These are phyloP conservation scores for Sanderia malayensis DNA, from an alignment of 30 jellyfish, hydroid and myxozoan genomes.

Conservation along the genomic window DNA sequence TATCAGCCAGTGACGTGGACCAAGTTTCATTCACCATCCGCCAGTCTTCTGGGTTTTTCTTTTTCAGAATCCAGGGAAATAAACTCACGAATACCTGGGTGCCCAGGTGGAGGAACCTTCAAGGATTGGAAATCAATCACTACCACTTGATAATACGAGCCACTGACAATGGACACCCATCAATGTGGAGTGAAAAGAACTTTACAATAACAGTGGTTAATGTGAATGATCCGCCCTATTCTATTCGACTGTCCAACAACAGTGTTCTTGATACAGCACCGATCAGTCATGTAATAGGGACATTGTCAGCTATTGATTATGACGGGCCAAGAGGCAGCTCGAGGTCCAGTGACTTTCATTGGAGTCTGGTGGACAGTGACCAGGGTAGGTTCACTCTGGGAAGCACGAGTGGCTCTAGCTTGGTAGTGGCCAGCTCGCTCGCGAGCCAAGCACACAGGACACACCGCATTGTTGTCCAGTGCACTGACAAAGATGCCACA, in stretches of 20 bases:
- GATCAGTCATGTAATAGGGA: conserved; percentile 63
- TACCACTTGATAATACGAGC: conserved; percentile 63
- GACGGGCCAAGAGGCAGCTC: conserved; percentile 67
- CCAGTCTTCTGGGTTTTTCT: conserved; percentile 39
- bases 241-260: conserved; percentile 53
- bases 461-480: conserved; percentile 55
- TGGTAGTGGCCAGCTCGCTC: conserved; percentile 51
- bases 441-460: conserved; percentile 32
- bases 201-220: conserved; percentile 52
- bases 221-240: conserved; percentile 85
- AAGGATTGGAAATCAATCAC: conserved; percentile 22
- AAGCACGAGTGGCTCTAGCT: conserved; percentile 53
- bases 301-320: conserved; percentile 71
- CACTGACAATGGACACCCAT: conserved; percentile 72
- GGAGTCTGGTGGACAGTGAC: conserved; percentile 66
- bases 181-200: conserved; percentile 58
- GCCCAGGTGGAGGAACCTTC: conserved; percentile 53
- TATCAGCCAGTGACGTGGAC: conserved; percentile 47
- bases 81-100: conserved; percentile 57
- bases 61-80: conserved; percentile 45
- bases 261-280: conserved; percentile 61
- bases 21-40: conserved; percentile 37
- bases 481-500: conserved; percentile 73
- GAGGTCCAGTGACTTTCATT: conserved; percentile 61
- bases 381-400: conserved; percentile 41